Evolutionary conservation across 53 echinoderm and acorn worm genomes (phyloP), one percentile per base, ranked within the genome.

Genomic region (Arbacia lixula): DNA sequence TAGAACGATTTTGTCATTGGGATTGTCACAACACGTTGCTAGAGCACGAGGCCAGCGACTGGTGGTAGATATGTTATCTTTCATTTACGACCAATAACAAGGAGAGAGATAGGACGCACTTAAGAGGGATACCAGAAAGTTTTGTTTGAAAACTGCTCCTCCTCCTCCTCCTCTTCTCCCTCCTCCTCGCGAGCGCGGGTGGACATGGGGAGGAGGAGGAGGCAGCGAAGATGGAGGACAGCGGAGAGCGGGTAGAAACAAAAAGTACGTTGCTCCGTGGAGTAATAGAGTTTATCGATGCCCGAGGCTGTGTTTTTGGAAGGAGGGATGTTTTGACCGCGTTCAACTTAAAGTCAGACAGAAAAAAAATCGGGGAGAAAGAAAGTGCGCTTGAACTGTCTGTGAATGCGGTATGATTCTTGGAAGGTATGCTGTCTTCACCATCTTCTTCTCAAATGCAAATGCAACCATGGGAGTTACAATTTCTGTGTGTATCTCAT

Each of bases 141-240:
- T 77, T 77, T 77, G 77, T 77, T 77, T 77, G 77, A 74, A 74
- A 77, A 77, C 77, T 37, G 20, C 57, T 54, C 43, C 37, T 58
- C 37, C 17, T 58, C 39, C 5, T 56, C 14, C n/a, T n/a, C n/a
- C n/a, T n/a, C n/a, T n/a, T n/a, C n/a, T n/a, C n/a, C n/a, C n/a
- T n/a, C n/a, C n/a, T n/a, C n/a, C n/a, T n/a, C n/a, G n/a, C 69
- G 27, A 43, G 24, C 69, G 22, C 69, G 27, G 69, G 34, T 69
- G 24, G 22, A 69, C 27, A 69, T 40, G 3, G 42, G 16, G 1
- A 25, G 14, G 27, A 35, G 26, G 60, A 34, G 34, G 74, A 74
- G 42, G 74, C 50, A 53, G 53, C 36, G 11, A n/a, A n/a, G n/a
- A n/a, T 69, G 27, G 39, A 41, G 9, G 42, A 69, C 69, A 69